Conservation (phyloP, 2,113 vertebrate genomes). For the Gobiocypris rarus region DNA sequence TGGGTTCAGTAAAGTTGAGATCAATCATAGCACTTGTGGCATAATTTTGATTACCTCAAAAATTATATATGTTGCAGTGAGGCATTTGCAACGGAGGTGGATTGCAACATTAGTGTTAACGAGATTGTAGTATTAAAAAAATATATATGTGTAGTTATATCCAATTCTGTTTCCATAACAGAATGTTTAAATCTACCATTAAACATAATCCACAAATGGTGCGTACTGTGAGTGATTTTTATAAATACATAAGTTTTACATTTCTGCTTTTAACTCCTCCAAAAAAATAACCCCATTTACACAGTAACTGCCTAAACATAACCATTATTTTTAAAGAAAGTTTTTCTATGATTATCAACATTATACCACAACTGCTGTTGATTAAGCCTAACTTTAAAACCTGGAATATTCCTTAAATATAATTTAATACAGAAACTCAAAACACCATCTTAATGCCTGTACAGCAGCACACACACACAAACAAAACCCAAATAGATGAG, state of each 20-base stretch:
- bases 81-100: not conserved
- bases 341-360: not conserved
- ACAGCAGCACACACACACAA: not conserved
- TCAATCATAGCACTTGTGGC: not conserved
- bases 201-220: not conserved
- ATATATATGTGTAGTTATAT: not conserved
- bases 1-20: not conserved
- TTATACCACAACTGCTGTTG: not conserved
- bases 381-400: not conserved
- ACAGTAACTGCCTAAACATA: not conserved
- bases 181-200: not conserved
- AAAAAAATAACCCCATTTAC: not conserved
- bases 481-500: not conserved
- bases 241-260: not conserved
- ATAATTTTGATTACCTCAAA: not conserved
- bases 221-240: not conserved
- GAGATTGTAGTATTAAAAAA: not conserved
- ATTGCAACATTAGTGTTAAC: not conserved
- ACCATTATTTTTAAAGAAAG: not conserved
- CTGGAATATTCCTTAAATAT: not conserved
- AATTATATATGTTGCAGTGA: not conserved
- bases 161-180: not conserved
- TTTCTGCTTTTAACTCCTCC: not conserved
- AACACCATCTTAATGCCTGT: not conserved
- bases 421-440: not conserved